These are phyloP conservation scores for Agrochola circellaris DNA, from an alignment of 2,888 invertebrate species.

Conservation along the genomic window DNA sequence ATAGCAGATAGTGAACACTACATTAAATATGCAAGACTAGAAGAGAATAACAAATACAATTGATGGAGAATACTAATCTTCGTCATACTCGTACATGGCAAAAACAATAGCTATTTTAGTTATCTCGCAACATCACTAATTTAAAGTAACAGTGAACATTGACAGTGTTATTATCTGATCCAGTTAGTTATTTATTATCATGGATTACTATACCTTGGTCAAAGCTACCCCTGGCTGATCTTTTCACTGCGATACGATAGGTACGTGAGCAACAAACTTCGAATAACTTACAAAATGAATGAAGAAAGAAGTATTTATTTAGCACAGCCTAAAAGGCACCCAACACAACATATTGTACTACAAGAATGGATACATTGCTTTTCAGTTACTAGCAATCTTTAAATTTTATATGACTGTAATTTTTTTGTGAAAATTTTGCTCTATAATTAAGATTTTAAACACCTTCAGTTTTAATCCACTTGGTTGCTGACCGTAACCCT, in stretches of 20 bases:
- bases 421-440: not conserved
- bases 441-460: not conserved
- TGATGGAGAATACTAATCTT: too few species aligned
- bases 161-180: not conserved
- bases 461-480: not conserved
- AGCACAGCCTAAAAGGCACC: too few species aligned
- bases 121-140: not conserved
- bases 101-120: not conserved
- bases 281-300: not conserved
- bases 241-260: not conserved
- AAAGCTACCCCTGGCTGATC: not conserved
- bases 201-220: not conserved
- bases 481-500: not conserved
- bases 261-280: not conserved
- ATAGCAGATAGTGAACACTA: too few species aligned
- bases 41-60: too few species aligned
- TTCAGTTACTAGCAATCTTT: too few species aligned
- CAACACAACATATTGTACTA: too few species aligned
- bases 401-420: too few species aligned
- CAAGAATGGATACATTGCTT: too few species aligned
- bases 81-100: too few species aligned
- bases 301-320: too few species aligned
- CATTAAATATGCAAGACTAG: too few species aligned
- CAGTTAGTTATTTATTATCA: not conserved
- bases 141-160: not conserved